Base-by-base conservation (phyloP, 1,140 invertebrate species). In the Halesus radiatus region DNA sequence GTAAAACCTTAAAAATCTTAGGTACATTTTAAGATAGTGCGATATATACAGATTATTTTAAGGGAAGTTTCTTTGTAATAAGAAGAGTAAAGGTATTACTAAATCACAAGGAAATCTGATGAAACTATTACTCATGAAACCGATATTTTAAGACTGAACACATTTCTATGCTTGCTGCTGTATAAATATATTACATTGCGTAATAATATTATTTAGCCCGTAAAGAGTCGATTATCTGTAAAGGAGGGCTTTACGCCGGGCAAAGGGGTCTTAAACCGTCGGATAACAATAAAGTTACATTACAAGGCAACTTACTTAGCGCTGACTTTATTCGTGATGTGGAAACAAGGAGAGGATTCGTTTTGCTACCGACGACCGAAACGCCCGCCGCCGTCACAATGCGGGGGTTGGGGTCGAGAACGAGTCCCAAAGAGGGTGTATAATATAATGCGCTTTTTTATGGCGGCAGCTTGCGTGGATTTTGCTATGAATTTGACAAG, bases 231-330 rank as follows among this genome's bases (percentile, higher is more conserved):
- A 70, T 70, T 70, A 70, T 70, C 45, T 23, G 7, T 29, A 64
- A 64, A 64, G 60, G 23, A 64, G 60, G 60, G 3, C 20, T 70
- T 70, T 45, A n/a, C 15, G 60, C 13, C n/a, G 72, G 72, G 70
- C 68, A 29, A 72, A 75, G 50, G 53, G 32, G 62, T 58, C 70
- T 54, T 79, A 81, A 79, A 78, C 70, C 80, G 76, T 62, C 76
- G 80, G 72, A 81, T 79, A 81, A 81, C 76, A 81, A 81, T 81
- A 78, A 81, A 78, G 76, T 78, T 54, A 81, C 80, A 81, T 68
- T 74, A 73, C 75, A 50, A 77, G 54, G 58, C 75, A 77, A 81
- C 72, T 81, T 81, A 74, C 58, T 81, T 75, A 74, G 64, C 68
- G 76, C 45, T 68, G 77, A 77, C 62, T 80, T 80, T 76, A 80